Evolutionary conservation across 2,888 invertebrate genomes (phyloP), one percentile per base, ranked within the genome.

Genomic region (Cerceris ruficornis): DNA sequence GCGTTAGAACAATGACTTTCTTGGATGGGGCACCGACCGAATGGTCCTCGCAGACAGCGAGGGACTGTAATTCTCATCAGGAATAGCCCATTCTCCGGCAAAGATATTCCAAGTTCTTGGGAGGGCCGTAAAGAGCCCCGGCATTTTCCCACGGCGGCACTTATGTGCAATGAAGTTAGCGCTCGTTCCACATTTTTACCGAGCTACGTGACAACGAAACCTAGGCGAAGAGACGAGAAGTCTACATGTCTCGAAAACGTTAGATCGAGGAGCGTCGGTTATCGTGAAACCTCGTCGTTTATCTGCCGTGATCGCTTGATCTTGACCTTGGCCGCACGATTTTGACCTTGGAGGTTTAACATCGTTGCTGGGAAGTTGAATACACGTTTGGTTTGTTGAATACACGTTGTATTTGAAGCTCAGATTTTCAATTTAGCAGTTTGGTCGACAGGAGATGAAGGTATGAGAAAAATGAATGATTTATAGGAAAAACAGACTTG

Each of bases 1-100:
- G 58, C 81, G 83, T 78, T 78, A 69, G 84, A 75, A 84, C 85
- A 84, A 84, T 84, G 82, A 74, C 77, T 82, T 76, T 70, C 77
- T 52, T 77, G 73, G 65, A 62, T 55, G 15, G 70, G 61, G 57
- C 42, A 46, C 61, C 61, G 60, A 55, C 59, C 75, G 78, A 85
- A 85, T 70, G 81, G 81, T 71, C 75, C 52, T 82, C 28, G 73
- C 83, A 78, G 84, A 78, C 76, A 67, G 70, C 58, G 62, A 17
- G 57, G 46, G 78, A 54, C 68, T 75, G 81, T 77, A 85, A 81
- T 81, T 83, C 84, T 83, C 86, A 83, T 85, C 83, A 75, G 77
- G 60, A 83, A 85, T 77, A 75, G 86, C 61, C 83, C 83, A 83
- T 85, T 85, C 79, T 64, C 62, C 28, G 42, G 39, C 50, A 66